Evolutionary conservation across 2,888 invertebrate genomes (phyloP).

Genomic region (Dioctria linearis): DNA sequence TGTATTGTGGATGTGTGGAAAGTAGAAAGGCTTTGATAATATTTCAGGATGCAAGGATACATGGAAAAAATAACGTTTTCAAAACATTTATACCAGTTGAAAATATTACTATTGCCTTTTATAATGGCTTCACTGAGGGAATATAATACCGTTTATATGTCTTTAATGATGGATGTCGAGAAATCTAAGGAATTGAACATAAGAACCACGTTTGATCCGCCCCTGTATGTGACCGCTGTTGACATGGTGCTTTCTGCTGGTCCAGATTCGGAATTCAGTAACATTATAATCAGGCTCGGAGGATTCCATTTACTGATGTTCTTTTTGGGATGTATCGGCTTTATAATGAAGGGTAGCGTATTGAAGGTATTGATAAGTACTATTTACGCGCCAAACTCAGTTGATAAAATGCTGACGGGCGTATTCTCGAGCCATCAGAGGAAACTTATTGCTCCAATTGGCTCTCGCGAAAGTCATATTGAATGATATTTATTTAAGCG

Average conservation of each 20-base stretch:
- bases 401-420: constrained; percentile 16
- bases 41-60: no score
- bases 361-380: neutral
- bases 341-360: neutral
- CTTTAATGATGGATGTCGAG: no score
- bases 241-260: neutral
- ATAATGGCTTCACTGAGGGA: neutral
- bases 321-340: neutral
- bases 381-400: neutral
- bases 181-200: no score
- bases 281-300: neutral
- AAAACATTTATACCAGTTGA: no score
- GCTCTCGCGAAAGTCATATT: neutral
- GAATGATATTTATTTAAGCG: neutral
- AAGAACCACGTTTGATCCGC: neutral
- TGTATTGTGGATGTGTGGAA: neutral
- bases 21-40: neutral
- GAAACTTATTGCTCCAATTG: neutral
- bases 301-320: constrained; percentile 25
- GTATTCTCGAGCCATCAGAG: neutral
- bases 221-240: neutral
- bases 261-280: neutral
- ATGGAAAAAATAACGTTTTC: no score
- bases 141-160: neutral
- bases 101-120: neutral